Percentiles rank a stretch among this genome's conserved stretches.
These are phyloP conservation scores for Poeciliopsis paucimaculata DNA, from an alignment of 2,797 vertebrate genomes.

Conservation along the genomic window DNA sequence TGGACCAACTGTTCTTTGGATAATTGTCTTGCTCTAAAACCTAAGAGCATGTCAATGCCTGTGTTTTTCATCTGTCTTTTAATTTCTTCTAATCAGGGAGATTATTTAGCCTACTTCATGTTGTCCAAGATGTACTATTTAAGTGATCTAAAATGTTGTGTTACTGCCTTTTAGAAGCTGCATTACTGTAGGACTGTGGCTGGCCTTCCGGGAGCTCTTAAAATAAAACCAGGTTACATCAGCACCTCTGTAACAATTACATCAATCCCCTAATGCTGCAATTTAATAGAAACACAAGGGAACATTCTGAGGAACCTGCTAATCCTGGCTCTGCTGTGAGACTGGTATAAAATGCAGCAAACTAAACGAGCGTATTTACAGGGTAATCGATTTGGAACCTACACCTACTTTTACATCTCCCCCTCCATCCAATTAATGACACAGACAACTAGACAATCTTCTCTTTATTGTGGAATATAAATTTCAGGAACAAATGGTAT, in stretches of 20 bases:
- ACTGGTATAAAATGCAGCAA: slow-evolving; percentile 25
- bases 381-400: background rate
- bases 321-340: slow-evolving; percentile 54
- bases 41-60: background rate
- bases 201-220: slow-evolving; percentile 53
- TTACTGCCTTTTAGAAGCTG: slow-evolving; percentile 12
- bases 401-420: background rate
- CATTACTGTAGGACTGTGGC: slow-evolving; percentile 22
- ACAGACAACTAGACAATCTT: slow-evolving; percentile 50
- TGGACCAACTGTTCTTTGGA: background rate
- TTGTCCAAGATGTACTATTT: background rate
- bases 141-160: background rate
- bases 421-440: slow-evolving; percentile 5
- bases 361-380: slow-evolving; percentile 9
- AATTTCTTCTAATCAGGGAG: background rate
- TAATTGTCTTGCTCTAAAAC: background rate
- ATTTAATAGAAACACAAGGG: slow-evolving; percentile 75
- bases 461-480: slow-evolving; percentile 78
- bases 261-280: slow-evolving; percentile 70
- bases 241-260: slow-evolving; percentile 72
- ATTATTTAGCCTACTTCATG: background rate
- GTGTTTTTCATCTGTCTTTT: background rate
- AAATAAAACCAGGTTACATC: slow-evolving; percentile 77
- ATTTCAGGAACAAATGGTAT: slow-evolving; percentile 53
- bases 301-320: slow-evolving; percentile 51